These are phyloP conservation scores for Hirundo rustica DNA, from an alignment of 2,797 vertebrate genomes.

Conservation along the genomic window DNA sequence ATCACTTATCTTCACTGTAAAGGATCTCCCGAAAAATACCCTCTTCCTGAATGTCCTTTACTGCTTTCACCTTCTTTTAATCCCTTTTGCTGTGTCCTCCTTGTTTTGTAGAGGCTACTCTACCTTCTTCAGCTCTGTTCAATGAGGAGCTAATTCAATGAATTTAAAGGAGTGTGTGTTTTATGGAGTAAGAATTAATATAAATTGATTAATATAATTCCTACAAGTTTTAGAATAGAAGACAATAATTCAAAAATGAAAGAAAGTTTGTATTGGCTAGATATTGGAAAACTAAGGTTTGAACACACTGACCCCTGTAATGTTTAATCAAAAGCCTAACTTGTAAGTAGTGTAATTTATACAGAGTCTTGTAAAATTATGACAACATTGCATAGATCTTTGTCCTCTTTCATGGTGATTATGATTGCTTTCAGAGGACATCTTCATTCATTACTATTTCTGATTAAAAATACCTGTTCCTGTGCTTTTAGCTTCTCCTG, in stretches of 20 bases:
- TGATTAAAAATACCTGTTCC: background rate
- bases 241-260: background rate
- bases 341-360: background rate
- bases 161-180: background rate
- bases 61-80: background rate
- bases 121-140: background rate
- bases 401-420: background rate
- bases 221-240: background rate
- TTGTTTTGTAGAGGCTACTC: background rate
- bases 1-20: background rate
- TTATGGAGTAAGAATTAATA: background rate
- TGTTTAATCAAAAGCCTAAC: background rate
- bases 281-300: background rate
- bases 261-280: background rate
- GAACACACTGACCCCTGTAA: background rate
- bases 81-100: background rate
- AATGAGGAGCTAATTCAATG: background rate
- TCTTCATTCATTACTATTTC: background rate
- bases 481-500: background rate
- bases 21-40: conserved; percentile 6
- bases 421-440: background rate
- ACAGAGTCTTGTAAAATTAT: background rate
- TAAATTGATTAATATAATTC: background rate
- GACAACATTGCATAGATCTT: background rate
- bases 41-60: conserved; percentile 4